These are phyloP conservation scores for Odontocerum albicorne DNA, from an alignment of 2,888 invertebrate species.

Conservation along the genomic window DNA sequence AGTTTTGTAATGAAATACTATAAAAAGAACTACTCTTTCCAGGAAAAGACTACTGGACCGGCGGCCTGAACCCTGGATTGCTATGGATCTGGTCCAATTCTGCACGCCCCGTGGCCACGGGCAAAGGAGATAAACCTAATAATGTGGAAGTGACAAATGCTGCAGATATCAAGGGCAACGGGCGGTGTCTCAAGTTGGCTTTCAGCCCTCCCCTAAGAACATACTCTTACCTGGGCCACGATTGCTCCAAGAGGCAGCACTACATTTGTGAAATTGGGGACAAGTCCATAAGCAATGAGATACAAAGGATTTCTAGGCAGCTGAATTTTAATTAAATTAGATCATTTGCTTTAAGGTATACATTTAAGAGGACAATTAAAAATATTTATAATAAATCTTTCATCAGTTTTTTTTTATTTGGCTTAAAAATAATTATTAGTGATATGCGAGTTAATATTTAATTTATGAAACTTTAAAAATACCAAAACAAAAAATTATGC, in stretches of 20 bases:
- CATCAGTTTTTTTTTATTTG: no score
- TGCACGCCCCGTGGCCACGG: conserved; percentile 68
- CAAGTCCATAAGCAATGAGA: conserved; percentile 63
- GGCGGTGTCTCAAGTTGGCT: conserved; percentile 71
- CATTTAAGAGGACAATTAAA: no score
- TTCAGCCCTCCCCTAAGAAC: conserved; percentile 62
- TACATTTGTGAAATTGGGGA: conserved; percentile 73
- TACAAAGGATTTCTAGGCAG: conserved; percentile 54
- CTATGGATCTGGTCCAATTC: conserved; percentile 88
- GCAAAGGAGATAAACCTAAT: conserved; percentile 41
- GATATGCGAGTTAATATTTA: no score
- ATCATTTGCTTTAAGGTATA: background rate
- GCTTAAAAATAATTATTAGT: no score
- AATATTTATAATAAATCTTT: no score
- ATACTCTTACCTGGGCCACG: conserved; percentile 72
- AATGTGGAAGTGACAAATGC: conserved; percentile 44
- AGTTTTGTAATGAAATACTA: background rate
- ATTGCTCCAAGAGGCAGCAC: conserved; percentile 68
- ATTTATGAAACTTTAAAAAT: no score
- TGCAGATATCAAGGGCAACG: conserved; percentile 61
- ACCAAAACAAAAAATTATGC: no score
- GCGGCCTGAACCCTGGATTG: conserved; percentile 81
- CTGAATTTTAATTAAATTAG: conserved; percentile 34
- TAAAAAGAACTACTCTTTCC: conserved; percentile 30
- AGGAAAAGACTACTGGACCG: conserved; percentile 80